phyloP scores from a whole-genome alignment of 1,140 invertebrate species.

The Drosophila tsacasi region DNA sequence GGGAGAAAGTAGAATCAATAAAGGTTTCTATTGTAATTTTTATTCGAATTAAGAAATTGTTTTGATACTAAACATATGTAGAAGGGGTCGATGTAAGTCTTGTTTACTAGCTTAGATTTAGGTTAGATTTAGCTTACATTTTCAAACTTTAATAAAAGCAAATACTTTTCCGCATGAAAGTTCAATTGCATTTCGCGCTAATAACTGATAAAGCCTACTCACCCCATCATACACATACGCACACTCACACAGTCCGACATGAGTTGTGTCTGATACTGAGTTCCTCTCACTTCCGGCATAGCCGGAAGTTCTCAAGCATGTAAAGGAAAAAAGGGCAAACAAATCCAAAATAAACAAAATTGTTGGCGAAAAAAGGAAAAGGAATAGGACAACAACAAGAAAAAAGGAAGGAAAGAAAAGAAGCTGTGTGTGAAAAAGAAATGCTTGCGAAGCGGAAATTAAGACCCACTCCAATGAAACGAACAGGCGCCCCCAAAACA shows the following conservation, averaged over 20 bases:
- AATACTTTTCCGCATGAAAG: slow-evolving; percentile 20
- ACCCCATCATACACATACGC: not conserved
- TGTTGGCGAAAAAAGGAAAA: slow-evolving; percentile 27
- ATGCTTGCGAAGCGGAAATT: slow-evolving; percentile 82
- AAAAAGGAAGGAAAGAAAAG: slow-evolving; percentile 23
- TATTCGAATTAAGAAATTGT: not conserved
- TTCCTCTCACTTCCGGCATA: slow-evolving; percentile 66
- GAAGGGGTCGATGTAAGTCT: too few species aligned
- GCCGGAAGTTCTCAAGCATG: slow-evolving; percentile 79
- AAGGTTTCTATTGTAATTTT: not conserved
- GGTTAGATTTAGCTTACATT: too few species aligned
- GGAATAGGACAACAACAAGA: slow-evolving; percentile 22
- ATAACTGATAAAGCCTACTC: slow-evolving; percentile 67
- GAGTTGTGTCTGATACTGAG: slow-evolving; percentile 33
- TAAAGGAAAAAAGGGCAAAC: slow-evolving; percentile 54
- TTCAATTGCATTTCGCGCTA: slow-evolving; percentile 74
- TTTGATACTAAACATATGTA: too few species aligned
- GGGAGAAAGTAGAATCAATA: not conserved
- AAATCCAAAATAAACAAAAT: slow-evolving; percentile 55
- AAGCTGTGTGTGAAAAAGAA: slow-evolving; percentile 58
- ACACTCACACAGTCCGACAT: slow-evolving; percentile 1
- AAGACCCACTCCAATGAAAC: slow-evolving; percentile 71
- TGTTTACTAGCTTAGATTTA: too few species aligned
- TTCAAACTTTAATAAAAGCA: not conserved
- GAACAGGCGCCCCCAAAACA: slow-evolving; percentile 56